Evolutionary conservation across 1,140 invertebrate species (phyloP), one percentile per base, ranked within the genome.

Genomic region (Atopsyche davidsoni): DNA sequence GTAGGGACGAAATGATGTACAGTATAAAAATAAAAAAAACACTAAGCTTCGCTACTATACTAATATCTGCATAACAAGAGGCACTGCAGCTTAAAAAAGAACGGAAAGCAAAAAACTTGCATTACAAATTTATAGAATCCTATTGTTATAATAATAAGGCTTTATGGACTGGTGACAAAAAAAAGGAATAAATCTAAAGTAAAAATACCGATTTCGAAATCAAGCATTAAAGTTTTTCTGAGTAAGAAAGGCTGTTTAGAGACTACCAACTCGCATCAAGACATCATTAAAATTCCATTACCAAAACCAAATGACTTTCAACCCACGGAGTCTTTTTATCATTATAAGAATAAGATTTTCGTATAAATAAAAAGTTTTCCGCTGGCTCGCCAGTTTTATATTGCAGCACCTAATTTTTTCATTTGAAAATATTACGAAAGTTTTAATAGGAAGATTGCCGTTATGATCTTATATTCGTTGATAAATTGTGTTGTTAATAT

Each of bases 251-350:
- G 49, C 54, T 52, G 48, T 55, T 55, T 42, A 47, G 47, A 47
- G 54, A 52, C 55, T 57, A 32, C 35, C 55, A 57, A 57, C 44
- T 57, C 55, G 42, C 55, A 57, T 57, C 55, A 57, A 57, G 55
- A 57, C 55, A 52, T 57, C 55, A 57, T 57, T 57, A 57, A 57
- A 57, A 57, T 57, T 57, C 55, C 55, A 57, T 57, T 57, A 57
- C 55, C 52, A 57, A 57, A 57, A 57, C 48, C 55, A 57, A 57
- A 57, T 57, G 55, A 57, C 55, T 57, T 52, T 51, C 45, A 46
- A 35, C 49, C 35, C 46, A 23, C 18, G 25, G 13, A 41, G 34
- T 50, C 40, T 38, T 46, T 49, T 52, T 42, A 52, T 52, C 45
- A 34, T 49, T 45, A 49, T 49, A 46, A 24, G 38, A n/a, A 49